Conservation (phyloP, 2,113 vertebrate species). For the Benitochromis conjunctus region DNA sequence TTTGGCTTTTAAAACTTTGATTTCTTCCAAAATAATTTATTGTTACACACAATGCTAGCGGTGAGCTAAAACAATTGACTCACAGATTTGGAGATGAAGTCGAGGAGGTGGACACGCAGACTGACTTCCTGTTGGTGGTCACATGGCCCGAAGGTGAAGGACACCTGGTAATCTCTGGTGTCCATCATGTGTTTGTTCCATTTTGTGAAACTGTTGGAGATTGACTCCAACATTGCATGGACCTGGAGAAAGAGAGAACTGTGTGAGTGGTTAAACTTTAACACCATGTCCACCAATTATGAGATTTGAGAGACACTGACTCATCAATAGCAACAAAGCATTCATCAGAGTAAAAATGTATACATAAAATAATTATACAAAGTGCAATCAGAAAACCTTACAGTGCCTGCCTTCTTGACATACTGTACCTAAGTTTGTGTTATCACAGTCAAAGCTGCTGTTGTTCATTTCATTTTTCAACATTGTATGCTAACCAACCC, state of each 20-base stretch:
- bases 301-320: neutral
- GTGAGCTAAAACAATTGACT: neutral
- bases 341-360: neutral
- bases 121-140: constrained; percentile 95
- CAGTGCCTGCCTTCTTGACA: neutral
- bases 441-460: neutral
- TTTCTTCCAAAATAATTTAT: neutral
- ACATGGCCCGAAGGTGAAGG: constrained; percentile 93
- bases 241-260: neutral
- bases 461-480: neutral
- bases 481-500: neutral
- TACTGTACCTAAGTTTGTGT: neutral
- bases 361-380: neutral
- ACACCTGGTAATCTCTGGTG: constrained; percentile 93
- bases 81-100: constrained; percentile 87
- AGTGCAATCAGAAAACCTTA: neutral
- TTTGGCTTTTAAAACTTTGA: neutral
- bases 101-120: constrained; percentile 89
- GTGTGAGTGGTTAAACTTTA: neutral
- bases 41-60: neutral
- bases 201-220: constrained; percentile 89
- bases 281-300: neutral
- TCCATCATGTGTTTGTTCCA: constrained; percentile 99
- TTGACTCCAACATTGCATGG: constrained; percentile 85
- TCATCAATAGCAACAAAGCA: neutral